These are phyloP conservation scores for Eupithecia subumbrata DNA, from an alignment of 2,888 invertebrate species.

Conservation along the genomic window DNA sequence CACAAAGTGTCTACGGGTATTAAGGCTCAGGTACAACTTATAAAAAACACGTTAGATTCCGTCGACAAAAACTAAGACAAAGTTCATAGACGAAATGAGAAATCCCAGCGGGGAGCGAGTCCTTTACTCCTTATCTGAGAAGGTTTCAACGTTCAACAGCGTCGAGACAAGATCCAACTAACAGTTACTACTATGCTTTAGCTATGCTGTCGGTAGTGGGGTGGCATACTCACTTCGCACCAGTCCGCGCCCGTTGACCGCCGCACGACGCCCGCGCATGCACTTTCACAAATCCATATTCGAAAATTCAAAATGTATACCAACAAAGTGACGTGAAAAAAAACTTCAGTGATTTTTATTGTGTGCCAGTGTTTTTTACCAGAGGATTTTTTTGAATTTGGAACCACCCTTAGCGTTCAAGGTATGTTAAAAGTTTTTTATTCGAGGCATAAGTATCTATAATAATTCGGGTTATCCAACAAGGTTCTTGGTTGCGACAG, in stretches of 20 bases:
- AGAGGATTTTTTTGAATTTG: slow-evolving; percentile 64
- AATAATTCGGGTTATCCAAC: slow-evolving; percentile 30
- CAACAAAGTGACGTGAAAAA: slow-evolving; percentile 71
- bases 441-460: background rate
- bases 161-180: slow-evolving; percentile 35
- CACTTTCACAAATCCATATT: slow-evolving; percentile 57
- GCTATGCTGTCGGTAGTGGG: slow-evolving; percentile 62
- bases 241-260: slow-evolving; percentile 64
- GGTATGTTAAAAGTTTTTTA: slow-evolving; percentile 55
- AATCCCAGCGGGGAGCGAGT: slow-evolving; percentile 73
- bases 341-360: slow-evolving; percentile 40
- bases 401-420: slow-evolving; percentile 64
- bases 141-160: slow-evolving; percentile 71
- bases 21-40: slow-evolving; percentile 49
- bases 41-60: slow-evolving; percentile 57
- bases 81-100: slow-evolving; percentile 72
- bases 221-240: slow-evolving; percentile 65
- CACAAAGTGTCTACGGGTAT: slow-evolving; percentile 24
- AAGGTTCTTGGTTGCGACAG: slow-evolving; percentile 42
- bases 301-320: slow-evolving; percentile 71
- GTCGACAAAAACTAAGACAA: slow-evolving; percentile 63
- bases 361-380: slow-evolving; percentile 55
- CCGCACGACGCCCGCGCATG: slow-evolving; percentile 70
- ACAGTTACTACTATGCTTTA: slow-evolving; percentile 10
- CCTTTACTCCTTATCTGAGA: slow-evolving; percentile 68